Conservation (phyloP, 2,888 invertebrate genomes). For the Sisyra terminalis region DNA sequence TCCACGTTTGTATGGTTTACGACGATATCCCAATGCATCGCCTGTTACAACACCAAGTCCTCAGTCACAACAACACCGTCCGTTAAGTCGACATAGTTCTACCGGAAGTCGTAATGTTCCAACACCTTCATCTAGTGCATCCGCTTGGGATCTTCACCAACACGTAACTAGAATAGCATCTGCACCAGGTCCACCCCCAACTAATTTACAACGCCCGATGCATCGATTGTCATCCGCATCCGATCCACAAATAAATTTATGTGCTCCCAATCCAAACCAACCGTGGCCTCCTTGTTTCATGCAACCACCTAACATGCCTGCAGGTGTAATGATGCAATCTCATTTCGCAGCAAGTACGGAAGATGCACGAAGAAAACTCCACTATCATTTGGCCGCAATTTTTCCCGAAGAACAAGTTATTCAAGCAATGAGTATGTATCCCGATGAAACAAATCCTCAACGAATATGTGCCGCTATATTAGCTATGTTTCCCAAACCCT, state of each 20-base stretch:
- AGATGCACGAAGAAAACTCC: conserved; percentile 61
- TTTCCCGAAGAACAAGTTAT: conserved; percentile 86
- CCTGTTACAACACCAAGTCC: conserved; percentile 7
- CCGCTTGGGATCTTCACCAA: conserved; percentile 30
- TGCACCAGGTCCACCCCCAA: conserved; percentile 34
- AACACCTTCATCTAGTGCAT: conserved; percentile 22
- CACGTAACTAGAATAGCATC: conserved; percentile 58
- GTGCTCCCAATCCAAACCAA: conserved; percentile 24
- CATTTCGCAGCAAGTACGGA: conserved; percentile 22
- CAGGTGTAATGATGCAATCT: conserved; percentile 21
- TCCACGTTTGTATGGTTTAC: conserved; percentile 41
- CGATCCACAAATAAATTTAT: conserved; percentile 45
- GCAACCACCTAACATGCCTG: conserved; percentile 13
- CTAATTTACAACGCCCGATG: conserved; percentile 22
- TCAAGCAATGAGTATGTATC: conserved; percentile 72
- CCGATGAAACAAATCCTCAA: conserved; percentile 79
- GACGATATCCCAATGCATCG: conserved; percentile 16
- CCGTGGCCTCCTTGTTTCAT: conserved; percentile 29
- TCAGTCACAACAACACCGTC: conserved; percentile 16
- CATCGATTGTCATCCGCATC: conserved; percentile 34
- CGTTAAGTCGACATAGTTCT: conserved; percentile 20
- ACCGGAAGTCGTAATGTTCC: conserved; percentile 41
- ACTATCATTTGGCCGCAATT: conserved; percentile 77
- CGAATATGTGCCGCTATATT: conserved; percentile 77
- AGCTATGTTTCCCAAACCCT: conserved; percentile 46